phyloP scores from a whole-genome alignment of 2,888 invertebrate genomes.

The Falcaria lacertinaria region DNA sequence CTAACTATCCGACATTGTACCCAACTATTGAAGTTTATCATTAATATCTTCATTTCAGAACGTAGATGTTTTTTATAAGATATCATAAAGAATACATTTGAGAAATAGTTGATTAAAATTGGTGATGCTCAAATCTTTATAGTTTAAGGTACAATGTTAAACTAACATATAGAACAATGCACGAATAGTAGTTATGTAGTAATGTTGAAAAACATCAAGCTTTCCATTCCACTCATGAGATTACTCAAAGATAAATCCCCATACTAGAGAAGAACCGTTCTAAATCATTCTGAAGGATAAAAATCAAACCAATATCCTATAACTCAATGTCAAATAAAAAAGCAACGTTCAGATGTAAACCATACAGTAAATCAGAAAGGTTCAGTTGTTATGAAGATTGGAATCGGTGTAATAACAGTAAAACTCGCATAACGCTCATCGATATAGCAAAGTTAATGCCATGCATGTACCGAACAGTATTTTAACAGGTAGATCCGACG shows the following conservation, averaged over 20 bases:
- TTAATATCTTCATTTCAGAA: no score
- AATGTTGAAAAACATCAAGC: background rate
- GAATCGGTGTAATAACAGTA: slow-evolving; percentile 43
- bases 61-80: no score
- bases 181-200: no score
- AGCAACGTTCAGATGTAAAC: slow-evolving; percentile 24
- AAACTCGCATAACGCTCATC: slow-evolving; percentile 34
- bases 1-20: no score
- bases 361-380: slow-evolving; percentile 35
- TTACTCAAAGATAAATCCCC: background rate
- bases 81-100: no score
- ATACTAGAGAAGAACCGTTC: background rate
- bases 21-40: no score
- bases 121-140: no score
- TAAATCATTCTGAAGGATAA: background rate
- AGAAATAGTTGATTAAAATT: no score
- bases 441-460: slow-evolving; percentile 29
- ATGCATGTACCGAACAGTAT: slow-evolving; percentile 29
- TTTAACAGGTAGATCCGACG: slow-evolving; percentile 25
- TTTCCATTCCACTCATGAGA: background rate
- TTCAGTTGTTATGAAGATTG: slow-evolving; percentile 45
- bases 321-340: slow-evolving; percentile 18
- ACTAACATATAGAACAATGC: no score
- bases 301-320: background rate
- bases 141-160: no score